phyloP scores from a whole-genome alignment of 1,140 invertebrate genomes.

The Trichonephila clavipes region DNA sequence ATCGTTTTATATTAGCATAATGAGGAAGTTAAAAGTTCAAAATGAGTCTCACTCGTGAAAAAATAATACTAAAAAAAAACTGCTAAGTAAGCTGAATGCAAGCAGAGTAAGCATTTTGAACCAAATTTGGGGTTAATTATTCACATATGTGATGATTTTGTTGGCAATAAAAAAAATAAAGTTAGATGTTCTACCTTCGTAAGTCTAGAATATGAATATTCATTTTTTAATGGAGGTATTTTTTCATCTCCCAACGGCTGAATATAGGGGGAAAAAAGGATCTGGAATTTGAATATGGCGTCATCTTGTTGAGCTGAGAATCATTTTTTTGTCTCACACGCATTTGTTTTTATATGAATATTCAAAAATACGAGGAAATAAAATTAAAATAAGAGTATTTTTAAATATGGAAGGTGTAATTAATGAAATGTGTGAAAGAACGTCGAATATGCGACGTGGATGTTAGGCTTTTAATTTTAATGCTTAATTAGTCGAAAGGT shows the following conservation, averaged over 20 bases:
- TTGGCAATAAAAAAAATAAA: slow-evolving; percentile 23
- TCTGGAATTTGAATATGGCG: slow-evolving; percentile 29
- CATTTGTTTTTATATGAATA: slow-evolving; percentile 71
- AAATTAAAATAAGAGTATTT: slow-evolving; percentile 55
- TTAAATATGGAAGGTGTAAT: slow-evolving; percentile 49
- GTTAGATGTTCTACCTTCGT: background rate
- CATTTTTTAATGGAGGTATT: slow-evolving; percentile 72
- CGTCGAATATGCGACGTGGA: background rate
- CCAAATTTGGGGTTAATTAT: slow-evolving; percentile 73
- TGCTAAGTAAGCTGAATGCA: slow-evolving; percentile 44
- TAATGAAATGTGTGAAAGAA: slow-evolving; percentile 66
- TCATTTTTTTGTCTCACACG: slow-evolving; percentile 29
- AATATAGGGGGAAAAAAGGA: background rate
- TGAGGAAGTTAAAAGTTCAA: slow-evolving; percentile 71
- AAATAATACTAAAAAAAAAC: slow-evolving; percentile 15
- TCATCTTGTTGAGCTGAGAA: slow-evolving; percentile 17
- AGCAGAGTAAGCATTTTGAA: slow-evolving; percentile 26
- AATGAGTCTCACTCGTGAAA: slow-evolving; percentile 3
- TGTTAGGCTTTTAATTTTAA: slow-evolving; percentile 64
- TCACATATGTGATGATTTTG: slow-evolving; percentile 55
- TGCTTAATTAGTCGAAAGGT: slow-evolving; percentile 21
- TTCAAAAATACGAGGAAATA: slow-evolving; percentile 56
- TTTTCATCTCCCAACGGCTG: slow-evolving; percentile 28
- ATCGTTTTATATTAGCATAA: slow-evolving; percentile 70
- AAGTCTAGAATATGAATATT: slow-evolving; percentile 65